Base-by-base conservation (phyloP, 2,797 vertebrate genomes). In the Eleutherodactylus coqui region DNA sequence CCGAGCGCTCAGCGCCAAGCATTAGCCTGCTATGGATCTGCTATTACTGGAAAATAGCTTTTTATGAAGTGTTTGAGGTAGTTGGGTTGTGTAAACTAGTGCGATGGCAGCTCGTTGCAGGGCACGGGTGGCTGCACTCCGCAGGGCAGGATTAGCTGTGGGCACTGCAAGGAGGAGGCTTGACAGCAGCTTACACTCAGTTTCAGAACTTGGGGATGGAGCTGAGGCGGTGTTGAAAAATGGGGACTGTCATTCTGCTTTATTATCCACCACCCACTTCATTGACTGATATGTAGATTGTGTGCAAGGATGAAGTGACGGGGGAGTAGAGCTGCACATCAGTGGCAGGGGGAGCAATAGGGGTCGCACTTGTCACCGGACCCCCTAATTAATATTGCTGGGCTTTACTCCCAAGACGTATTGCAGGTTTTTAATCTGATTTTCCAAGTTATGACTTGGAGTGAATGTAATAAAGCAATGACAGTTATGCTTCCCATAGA, bases 11-110 rank as follows among this genome's bases (percentile, higher is more conserved):
- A 10, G 83, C 14, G 17, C 36, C 49, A 2, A 10, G 24, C 51
- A 27, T 9, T 10, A 27, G 89, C 88, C 91, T 84, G 89, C 88
- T 88, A 4, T 1, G 2, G 6, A 14, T 11, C 4, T 36, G 3
- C n/a, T 67, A 45, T 49, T 34, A 21, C 16, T 49, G 41, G 1
- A 6, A 10, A 43, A 2, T 8, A 32, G 11, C 29, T 34, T 47
- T 10, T 80, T 43, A 32, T 11, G 19, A 69, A 64, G 11, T 64
- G n/a, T 47, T 64, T 27, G 1, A 27, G 41, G 29, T 34, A 29
- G 45, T 21, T 55, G 24, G 4, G 17, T 16, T 64, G 58, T 2
- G 58, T 2, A 5, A 62, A 32, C 19, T 17, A 5, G 43, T 10
- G 64, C 38, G 79, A 36, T 41, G 45, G 58, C 60, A 17, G 11